Evolutionary conservation across 2,113 vertebrate genomes (phyloP).

Genomic region (Brachirus orientalis): DNA sequence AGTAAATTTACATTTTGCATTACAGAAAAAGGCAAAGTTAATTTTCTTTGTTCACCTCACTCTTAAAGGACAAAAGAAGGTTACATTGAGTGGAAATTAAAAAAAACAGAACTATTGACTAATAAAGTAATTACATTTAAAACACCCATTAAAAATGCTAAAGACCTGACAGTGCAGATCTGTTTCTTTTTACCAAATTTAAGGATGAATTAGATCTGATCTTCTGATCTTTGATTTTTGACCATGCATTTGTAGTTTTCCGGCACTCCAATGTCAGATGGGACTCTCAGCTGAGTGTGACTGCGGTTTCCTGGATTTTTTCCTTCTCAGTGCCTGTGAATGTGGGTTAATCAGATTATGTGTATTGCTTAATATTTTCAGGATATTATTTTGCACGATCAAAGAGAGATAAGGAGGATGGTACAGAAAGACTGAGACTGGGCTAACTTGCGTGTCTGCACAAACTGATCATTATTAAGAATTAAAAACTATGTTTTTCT

Average conservation of each 20-base stretch:
- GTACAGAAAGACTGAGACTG: neutral
- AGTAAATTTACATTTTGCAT: too few relatives aligned
- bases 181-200: neutral
- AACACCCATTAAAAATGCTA: too few relatives aligned
- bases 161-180: conserved; percentile 36
- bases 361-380: conserved; percentile 13
- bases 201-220: conserved; percentile 8
- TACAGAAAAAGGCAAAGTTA: too few relatives aligned
- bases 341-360: conserved; percentile 49
- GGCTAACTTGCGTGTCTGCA: too few relatives aligned
- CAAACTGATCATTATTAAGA: too few relatives aligned
- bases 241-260: neutral
- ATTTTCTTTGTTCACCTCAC: too few relatives aligned
- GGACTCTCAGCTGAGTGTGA: conserved; percentile 25
- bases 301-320: neutral
- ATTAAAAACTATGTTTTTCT: too few relatives aligned
- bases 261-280: neutral
- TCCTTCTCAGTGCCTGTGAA: conserved; percentile 3
- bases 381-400: neutral
- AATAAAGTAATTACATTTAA: too few relatives aligned
- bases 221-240: conserved; percentile 18
- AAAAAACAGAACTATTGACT: too few relatives aligned
- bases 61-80: too few relatives aligned
- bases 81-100: too few relatives aligned
- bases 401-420: conserved; percentile 5